Conservation (phyloP, 2,113 vertebrate genomes). For the Collichthys lucidus region DNA sequence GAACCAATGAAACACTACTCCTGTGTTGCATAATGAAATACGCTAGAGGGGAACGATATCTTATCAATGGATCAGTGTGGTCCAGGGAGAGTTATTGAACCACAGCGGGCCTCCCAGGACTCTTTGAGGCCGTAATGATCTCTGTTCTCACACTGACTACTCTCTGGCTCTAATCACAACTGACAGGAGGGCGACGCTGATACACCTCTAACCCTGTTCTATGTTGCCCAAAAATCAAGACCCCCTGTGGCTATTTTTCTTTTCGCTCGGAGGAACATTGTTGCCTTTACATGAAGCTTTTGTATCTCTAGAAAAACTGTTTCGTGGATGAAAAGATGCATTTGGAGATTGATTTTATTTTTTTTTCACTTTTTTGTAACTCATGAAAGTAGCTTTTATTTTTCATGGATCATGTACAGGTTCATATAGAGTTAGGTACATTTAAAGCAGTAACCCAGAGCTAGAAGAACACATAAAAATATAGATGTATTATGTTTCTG, state of each 20-base stretch:
- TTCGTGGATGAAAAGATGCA: background rate
- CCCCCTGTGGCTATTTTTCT: background rate
- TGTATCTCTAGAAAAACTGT: background rate
- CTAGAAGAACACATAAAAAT: background rate
- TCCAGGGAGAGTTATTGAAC: slow-evolving; percentile 70
- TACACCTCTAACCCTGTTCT: slow-evolving; percentile 70
- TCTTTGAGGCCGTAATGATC: slow-evolving; percentile 80
- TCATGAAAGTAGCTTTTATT: background rate
- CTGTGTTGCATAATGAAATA: slow-evolving; percentile 50
- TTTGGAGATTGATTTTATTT: background rate
- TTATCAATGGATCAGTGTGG: slow-evolving; percentile 53
- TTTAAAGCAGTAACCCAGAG: background rate
- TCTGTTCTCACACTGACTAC: slow-evolving; percentile 72
- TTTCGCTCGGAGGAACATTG: background rate
- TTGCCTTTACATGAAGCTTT: slow-evolving; percentile 5
- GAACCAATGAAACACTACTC: slow-evolving; percentile 19
- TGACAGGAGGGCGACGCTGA: slow-evolving; percentile 75
- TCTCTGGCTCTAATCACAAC: slow-evolving; percentile 78
- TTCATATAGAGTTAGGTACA: background rate
- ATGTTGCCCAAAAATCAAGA: slow-evolving; percentile 32
- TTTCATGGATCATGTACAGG: background rate
- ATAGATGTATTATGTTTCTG: background rate
- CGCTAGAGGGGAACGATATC: slow-evolving; percentile 36
- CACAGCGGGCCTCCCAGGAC: slow-evolving; percentile 72
- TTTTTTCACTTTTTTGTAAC: background rate